Conservation (phyloP, 2,888 invertebrate species). For the Coleophora flavipennella region DNA sequence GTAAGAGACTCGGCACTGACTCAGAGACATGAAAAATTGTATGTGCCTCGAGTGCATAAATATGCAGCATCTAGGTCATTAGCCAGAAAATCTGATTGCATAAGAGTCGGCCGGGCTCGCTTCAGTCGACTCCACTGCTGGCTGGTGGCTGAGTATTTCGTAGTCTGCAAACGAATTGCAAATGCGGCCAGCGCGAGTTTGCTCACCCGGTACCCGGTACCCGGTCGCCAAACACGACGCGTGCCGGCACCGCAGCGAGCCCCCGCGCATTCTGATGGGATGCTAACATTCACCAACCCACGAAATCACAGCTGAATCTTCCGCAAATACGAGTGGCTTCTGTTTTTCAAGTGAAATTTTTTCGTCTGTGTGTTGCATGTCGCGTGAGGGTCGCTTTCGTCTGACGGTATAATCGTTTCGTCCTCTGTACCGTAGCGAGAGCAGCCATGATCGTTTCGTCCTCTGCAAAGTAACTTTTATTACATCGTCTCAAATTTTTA, state of each 20-base stretch:
- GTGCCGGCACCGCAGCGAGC: constrained; percentile 7
- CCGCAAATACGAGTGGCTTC: no score
- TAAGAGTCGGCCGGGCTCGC: constrained; percentile 41
- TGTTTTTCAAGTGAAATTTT: no score
- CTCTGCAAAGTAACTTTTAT: no score
- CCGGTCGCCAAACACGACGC: constrained; percentile 41
- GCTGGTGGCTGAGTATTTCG: constrained; percentile 15
- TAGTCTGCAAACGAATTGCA: constrained; percentile 31
- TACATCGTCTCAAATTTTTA: no score
- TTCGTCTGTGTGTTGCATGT: no score
- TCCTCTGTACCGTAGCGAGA: no score
- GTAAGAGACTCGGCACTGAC: constrained; percentile 18
- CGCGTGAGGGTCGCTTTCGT: no score
- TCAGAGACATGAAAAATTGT: constrained; percentile 33
- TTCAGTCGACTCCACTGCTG: background rate
- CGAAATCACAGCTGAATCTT: no score
- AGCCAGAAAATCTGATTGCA: constrained; percentile 56
- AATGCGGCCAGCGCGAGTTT: constrained; percentile 26
- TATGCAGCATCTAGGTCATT: constrained; percentile 54
- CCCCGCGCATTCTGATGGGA: constrained; percentile 26
- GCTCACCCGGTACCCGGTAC: constrained; percentile 17
- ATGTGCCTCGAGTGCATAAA: constrained; percentile 43
- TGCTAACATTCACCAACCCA: constrained; percentile 17
- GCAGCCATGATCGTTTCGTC: no score
- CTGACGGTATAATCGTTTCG: no score